Percentiles rank a stretch among this genome's conserved stretches.
Evolutionary conservation across 2,113 vertebrate species (phyloP).

Genomic region (Hydrochoerus hydrochaeris): DNA sequence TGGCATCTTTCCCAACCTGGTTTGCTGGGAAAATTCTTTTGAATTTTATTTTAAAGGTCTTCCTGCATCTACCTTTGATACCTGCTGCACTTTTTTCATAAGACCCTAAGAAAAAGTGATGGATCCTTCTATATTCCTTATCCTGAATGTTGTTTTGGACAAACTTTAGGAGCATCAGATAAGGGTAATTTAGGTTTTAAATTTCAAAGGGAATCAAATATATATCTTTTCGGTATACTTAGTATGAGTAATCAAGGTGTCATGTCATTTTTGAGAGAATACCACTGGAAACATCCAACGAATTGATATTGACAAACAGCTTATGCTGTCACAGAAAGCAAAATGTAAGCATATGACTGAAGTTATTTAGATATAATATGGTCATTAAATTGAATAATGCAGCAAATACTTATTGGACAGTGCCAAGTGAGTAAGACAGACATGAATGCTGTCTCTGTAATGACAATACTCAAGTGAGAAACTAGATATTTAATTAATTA

Average conservation of each 20-base stretch:
- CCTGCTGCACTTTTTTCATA: background rate
- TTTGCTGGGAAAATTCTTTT: background rate
- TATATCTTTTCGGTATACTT: background rate
- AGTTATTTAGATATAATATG: background rate
- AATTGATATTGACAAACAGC: background rate
- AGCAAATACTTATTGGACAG: background rate
- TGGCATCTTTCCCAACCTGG: background rate
- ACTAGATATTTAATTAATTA: accelerated
- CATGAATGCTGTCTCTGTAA: background rate
- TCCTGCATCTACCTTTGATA: background rate
- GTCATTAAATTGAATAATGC: background rate
- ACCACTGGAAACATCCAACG: conserved; percentile 1
- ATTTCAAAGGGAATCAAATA: conserved; percentile 38
- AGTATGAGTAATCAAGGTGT: background rate
- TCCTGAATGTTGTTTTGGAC: background rate
- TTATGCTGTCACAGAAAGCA: background rate
- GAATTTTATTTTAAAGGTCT: background rate
- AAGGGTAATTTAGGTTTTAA: background rate
- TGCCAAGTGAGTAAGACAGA: background rate
- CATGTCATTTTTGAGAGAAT: background rate
- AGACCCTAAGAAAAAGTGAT: background rate
- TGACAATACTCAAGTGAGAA: background rate
- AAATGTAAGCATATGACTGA: background rate
- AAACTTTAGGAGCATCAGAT: background rate
- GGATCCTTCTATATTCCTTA: background rate